These are phyloP conservation scores for Mythimna vitellina DNA, from an alignment of 2,888 invertebrate genomes.

Conservation along the genomic window DNA sequence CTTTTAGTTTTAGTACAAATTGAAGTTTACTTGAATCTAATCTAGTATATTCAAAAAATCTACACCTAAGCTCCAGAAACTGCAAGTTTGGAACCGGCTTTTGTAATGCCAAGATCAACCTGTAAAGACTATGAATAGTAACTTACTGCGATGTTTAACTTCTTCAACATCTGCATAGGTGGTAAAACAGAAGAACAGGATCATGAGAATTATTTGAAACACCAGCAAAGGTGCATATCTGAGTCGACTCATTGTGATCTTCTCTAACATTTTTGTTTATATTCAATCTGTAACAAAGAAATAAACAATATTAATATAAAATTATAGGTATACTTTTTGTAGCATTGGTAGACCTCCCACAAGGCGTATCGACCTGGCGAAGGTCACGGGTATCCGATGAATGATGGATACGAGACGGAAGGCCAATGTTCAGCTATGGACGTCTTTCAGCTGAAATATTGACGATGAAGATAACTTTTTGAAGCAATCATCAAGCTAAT, in stretches of 20 bases:
- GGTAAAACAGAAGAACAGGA: constrained; percentile 78
- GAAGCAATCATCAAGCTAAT: too few relatives aligned
- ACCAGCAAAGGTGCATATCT: constrained; percentile 80
- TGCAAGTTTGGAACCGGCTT: not conserved
- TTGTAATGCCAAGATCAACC: not conserved
- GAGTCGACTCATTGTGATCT: constrained; percentile 51
- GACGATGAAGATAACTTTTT: too few relatives aligned
- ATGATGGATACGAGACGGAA: too few relatives aligned
- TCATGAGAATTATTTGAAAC: constrained; percentile 81
- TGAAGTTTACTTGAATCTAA: too few relatives aligned
- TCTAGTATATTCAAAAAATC: too few relatives aligned
- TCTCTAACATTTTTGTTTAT: constrained; percentile 69
- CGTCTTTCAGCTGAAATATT: too few relatives aligned
- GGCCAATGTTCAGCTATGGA: too few relatives aligned
- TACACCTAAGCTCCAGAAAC: not conserved
- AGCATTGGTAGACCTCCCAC: too few relatives aligned
- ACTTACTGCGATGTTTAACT: constrained; percentile 74
- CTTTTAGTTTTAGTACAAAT: too few relatives aligned
- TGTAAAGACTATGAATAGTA: not conserved
- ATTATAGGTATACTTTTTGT: not conserved
- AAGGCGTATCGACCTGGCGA: too few relatives aligned
- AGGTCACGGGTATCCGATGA: too few relatives aligned
- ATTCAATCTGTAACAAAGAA: constrained; percentile 62
- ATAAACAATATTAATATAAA: not conserved
- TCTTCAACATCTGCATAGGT: constrained; percentile 75